These are phyloP conservation scores for Echinops telfairi DNA, from an alignment of 2,113 vertebrate species.

Conservation along the genomic window DNA sequence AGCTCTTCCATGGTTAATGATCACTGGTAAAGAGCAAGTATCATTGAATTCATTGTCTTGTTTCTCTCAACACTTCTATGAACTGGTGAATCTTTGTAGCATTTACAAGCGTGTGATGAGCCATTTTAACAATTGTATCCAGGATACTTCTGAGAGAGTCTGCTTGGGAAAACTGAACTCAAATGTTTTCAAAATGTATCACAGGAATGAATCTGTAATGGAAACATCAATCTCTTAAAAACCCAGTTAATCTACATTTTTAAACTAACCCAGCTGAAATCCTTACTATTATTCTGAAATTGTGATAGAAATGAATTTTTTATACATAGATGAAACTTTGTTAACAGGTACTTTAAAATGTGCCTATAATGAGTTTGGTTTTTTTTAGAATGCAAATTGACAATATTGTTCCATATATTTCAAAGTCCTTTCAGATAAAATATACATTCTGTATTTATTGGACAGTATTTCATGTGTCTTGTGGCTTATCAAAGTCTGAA, in stretches of 20 bases:
- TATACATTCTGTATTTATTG: neutral
- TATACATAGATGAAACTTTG: neutral
- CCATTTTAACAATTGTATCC: constrained; percentile 35
- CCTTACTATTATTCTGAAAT: neutral
- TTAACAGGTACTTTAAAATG: neutral
- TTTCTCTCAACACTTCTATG: constrained; percentile 13
- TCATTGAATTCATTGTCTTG: constrained; percentile 24
- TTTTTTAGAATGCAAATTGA: neutral
- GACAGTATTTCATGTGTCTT: neutral
- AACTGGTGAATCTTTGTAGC: constrained; percentile 44
- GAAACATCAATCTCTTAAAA: neutral
- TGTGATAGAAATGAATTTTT: neutral
- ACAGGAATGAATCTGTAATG: neutral
- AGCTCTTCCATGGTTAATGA: neutral
- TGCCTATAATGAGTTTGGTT: neutral
- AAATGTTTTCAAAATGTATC: constrained; percentile 28
- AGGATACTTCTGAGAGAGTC: neutral
- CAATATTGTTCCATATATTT: constrained; percentile 27
- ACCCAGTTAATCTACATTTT: neutral
- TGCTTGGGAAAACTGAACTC: constrained; percentile 6
- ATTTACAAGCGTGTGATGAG: constrained; percentile 37
- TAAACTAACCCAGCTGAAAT: neutral
- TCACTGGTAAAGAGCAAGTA: neutral
- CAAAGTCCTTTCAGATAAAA: constrained; percentile 39
- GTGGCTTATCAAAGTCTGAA: constrained; percentile 23